Base-by-base conservation (phyloP, 35 echinoderm and acorn worm species). In the Apostichopus japonicus region DNA sequence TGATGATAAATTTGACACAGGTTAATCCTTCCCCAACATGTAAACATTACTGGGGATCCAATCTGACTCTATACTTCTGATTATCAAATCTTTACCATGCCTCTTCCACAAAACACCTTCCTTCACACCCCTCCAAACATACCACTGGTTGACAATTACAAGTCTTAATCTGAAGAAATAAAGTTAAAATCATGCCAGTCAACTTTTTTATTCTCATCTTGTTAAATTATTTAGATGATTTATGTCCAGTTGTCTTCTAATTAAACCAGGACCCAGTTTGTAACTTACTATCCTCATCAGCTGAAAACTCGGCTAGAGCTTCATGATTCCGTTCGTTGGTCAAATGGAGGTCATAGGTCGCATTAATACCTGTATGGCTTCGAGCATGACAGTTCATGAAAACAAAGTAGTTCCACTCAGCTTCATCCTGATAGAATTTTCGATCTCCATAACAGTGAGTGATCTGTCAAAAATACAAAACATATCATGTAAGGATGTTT, bases 211-310 rank as follows among this genome's bases (percentile, higher is more conserved):
- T 1, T 73, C 62, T 8, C 5, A 16, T 6, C 70, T 19, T 73
- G 19, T 22, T 19, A 6, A 73, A 10, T 6, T 10, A 19, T 19
- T 73, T 19, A 73, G 11, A 19, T 10, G n/a, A 73, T 4, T 65
- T 73, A 22, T 17, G 16, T 11, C 70, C 13, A 73, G 10, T 16
- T 73, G 13, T 73, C 11, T 10, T 73, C 6, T 6, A 73, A 16
- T 16, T 73, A 16, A 16, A 73, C 5, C 15, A 73, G 70, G 13
- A 16, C 16, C 54, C 24, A 84, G 11, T 80, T n/a, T 4, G 22
- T 56, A 23, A 84, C 80, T 84, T 84, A 84, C 80, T 23, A 23
- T 57, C 56, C 56, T 84, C 80, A 84, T 84, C 80, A 84, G 80
- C 80, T 56, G 80, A 84, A 56, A 84, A 84, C 56, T 84, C 80